Percentiles rank a stretch among this genome's conserved stretches.
phyloP scores from a whole-genome alignment of 2,113 vertebrate species.

The Peromyscus leucopus region DNA sequence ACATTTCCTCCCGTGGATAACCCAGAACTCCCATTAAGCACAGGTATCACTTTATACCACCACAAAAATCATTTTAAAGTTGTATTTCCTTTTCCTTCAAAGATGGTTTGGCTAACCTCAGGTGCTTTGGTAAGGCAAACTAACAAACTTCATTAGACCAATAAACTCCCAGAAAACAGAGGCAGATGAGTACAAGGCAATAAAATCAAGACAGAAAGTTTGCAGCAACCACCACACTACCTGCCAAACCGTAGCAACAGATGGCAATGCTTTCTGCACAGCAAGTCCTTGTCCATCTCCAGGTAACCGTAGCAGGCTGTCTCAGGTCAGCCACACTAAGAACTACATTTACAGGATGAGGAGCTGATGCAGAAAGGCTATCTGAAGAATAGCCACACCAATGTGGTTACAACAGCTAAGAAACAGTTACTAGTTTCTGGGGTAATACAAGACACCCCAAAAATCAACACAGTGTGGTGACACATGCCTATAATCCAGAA shows the following conservation, averaged over 20 bases:
- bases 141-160: constrained; percentile 49
- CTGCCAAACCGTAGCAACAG: background rate
- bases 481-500: background rate
- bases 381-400: background rate
- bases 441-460: constrained; percentile 25
- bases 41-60: background rate
- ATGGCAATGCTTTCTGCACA: background rate
- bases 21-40: constrained; percentile 1
- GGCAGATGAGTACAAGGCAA: background rate
- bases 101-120: constrained; percentile 27
- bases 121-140: constrained; percentile 10
- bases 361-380: background rate
- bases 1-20: constrained; percentile 10
- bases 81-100: constrained; percentile 53
- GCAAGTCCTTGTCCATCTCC: background rate
- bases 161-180: constrained; percentile 22
- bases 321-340: background rate
- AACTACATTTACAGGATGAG: background rate
- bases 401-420: background rate
- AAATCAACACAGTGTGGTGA: background rate
- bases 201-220: constrained; percentile 26
- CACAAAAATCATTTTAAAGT: constrained; percentile 26
- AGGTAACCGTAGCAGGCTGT: background rate
- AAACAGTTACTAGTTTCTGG: background rate
- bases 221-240: background rate